Percentiles rank a stretch among this genome's conserved stretches.
Evolutionary conservation across 2,888 invertebrate species (phyloP).

Genomic region (Phanerotoma sp.): DNA sequence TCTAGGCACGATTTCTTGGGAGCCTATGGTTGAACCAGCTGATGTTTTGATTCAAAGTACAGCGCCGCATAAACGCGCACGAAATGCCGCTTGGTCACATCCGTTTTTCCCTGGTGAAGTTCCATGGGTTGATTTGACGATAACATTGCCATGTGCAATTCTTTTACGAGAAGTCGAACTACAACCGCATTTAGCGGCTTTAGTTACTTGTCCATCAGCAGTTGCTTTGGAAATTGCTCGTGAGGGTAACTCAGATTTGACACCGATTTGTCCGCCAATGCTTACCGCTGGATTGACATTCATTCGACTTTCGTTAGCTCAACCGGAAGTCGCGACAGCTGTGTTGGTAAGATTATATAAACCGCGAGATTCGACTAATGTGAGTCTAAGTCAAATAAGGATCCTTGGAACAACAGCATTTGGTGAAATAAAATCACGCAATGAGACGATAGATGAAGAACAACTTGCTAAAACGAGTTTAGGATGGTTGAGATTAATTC

Average conservation of each 20-base stretch:
- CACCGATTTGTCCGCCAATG: conserved; percentile 83
- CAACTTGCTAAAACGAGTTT: conserved; percentile 66
- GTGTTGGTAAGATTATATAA: conserved; percentile 78
- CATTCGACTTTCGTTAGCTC: conserved; percentile 79
- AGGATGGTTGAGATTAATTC: conserved; percentile 81
- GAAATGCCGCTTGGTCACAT: conserved; percentile 94
- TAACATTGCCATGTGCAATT: conserved; percentile 86
- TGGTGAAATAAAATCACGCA: conserved; percentile 57
- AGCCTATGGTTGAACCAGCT: conserved; percentile 85
- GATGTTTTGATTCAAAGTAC: conserved; percentile 83
- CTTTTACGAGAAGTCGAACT: conserved; percentile 84
- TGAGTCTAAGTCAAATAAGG: conserved; percentile 85
- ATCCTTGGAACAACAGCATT: conserved; percentile 85
- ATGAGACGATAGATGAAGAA: conserved; percentile 61
- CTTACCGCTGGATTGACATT: conserved; percentile 85
- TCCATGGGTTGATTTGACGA: conserved; percentile 83
- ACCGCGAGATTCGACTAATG: conserved; percentile 85
- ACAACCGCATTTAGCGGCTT: conserved; percentile 80
- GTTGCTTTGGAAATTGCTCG: conserved; percentile 84
- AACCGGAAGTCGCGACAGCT: conserved; percentile 82
- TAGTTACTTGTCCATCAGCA: conserved; percentile 87
- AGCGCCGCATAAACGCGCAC: conserved; percentile 79
- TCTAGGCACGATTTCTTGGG: conserved; percentile 75
- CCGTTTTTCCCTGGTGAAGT: conserved; percentile 91
- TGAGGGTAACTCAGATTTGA: conserved; percentile 74